Evolutionary conservation across 1,140 invertebrate genomes (phyloP).

Genomic region (Lethrus apterus): DNA sequence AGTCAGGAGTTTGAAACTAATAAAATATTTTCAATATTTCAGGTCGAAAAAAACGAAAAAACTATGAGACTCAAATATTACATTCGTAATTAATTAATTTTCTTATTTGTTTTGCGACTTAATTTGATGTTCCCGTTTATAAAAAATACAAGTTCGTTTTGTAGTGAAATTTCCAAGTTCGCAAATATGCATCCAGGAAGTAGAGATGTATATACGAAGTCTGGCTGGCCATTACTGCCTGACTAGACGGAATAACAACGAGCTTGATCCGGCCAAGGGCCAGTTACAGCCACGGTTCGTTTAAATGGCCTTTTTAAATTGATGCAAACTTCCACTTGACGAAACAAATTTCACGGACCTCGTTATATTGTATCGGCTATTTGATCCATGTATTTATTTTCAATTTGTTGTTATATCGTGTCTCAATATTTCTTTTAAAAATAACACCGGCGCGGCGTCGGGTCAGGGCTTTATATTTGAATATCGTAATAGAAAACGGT

Average conservation of each 20-base stretch:
- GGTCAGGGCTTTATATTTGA: no score
- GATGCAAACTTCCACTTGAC: slow-evolving; percentile 38
- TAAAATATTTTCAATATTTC: no score
- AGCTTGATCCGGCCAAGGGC: slow-evolving; percentile 29
- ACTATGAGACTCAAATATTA: no score
- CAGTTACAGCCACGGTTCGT: slow-evolving; percentile 22
- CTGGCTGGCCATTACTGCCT: slow-evolving; percentile 28
- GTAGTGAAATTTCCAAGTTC: neutral
- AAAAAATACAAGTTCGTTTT: neutral
- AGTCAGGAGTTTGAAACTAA: no score
- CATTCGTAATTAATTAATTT: no score
- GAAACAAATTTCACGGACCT: slow-evolving; percentile 33
- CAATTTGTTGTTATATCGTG: slow-evolving; percentile 27
- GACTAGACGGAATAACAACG: slow-evolving; percentile 33
- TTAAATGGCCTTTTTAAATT: slow-evolving; percentile 31
- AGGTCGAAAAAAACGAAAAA: no score
- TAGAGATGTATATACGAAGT: slow-evolving; percentile 1
- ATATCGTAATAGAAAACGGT: no score
- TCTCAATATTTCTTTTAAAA: slow-evolving; percentile 9
- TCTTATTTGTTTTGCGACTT: no score
- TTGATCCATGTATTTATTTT: slow-evolving; percentile 35
- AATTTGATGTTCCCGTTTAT: no score
- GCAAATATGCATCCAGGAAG: slow-evolving; percentile 10
- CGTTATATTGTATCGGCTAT: slow-evolving; percentile 37
- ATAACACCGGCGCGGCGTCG: no score